Conservation (phyloP, 2,888 invertebrate species). For the Platycnemis pennipes region DNA sequence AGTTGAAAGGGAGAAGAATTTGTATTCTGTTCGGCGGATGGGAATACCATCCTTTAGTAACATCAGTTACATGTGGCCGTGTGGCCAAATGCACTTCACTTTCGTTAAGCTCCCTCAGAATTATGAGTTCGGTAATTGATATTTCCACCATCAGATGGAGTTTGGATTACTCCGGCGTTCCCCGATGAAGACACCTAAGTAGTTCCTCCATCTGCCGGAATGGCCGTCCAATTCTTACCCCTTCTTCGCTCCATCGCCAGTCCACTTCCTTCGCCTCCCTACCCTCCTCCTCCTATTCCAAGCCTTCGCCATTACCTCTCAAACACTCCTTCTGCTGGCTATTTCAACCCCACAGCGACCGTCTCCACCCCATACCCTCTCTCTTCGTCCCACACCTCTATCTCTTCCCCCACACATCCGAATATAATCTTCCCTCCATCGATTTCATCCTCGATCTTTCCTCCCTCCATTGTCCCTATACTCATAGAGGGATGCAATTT, state of each 20-base stretch:
- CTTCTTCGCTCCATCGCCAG: not conserved
- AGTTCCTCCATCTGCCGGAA: not conserved
- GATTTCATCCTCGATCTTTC: not conserved
- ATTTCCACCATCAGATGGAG: conserved; percentile 12
- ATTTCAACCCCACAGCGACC: not conserved
- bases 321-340: conserved; percentile 10
- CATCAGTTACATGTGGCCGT: not conserved
- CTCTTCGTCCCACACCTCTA: too few species aligned
- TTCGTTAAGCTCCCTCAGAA: not conserved
- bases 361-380: too few species aligned
- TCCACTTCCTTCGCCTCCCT: not conserved
- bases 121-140: conserved; percentile 26
- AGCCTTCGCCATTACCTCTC: not conserved
- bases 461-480: not conserved
- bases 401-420: not conserved
- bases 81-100: conserved; percentile 4
- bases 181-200: not conserved
- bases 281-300: not conserved
- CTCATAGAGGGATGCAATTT: too few species aligned
- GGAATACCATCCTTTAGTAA: not conserved
- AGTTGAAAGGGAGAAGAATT: not conserved
- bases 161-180: conserved; percentile 2
- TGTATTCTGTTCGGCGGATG: not conserved
- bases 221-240: not conserved
- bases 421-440: not conserved